A percentile compares a stretch with the other conserved stretches of the same genome.
Evolutionary conservation across 2,113 vertebrate species (phyloP).

Genomic region (Sialia sialis): DNA sequence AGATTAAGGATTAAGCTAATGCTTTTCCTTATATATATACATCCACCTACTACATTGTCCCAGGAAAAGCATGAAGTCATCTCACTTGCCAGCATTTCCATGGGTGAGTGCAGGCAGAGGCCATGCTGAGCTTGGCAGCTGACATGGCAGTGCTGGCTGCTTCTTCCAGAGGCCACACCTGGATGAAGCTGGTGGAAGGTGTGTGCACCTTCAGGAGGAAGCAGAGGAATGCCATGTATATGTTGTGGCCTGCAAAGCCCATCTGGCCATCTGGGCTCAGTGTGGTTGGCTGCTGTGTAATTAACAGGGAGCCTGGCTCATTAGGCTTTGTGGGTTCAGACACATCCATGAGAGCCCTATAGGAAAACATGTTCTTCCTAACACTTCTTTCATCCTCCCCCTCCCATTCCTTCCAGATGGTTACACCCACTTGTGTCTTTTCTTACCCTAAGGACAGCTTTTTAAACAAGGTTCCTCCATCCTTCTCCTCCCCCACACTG

Average conservation of each 20-base stretch:
- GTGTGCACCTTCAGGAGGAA: not conserved
- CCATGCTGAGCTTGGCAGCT: not conserved
- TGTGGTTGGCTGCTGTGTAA: not conserved
- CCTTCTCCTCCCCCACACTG: not conserved
- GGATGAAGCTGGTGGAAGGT: not conserved
- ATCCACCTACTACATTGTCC: not conserved
- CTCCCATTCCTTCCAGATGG: constrained; percentile 61
- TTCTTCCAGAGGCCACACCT: not conserved
- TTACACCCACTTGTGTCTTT: constrained; percentile 63
- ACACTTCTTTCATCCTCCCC: constrained; percentile 44
- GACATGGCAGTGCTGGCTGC: not conserved
- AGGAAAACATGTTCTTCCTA: constrained; percentile 57
- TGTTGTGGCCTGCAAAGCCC: not conserved
- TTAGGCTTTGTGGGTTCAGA: constrained; percentile 14
- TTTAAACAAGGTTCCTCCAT: constrained; percentile 31
- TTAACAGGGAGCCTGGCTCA: constrained; percentile 5
- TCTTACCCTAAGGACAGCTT: constrained; percentile 62
- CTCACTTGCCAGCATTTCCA: not conserved
- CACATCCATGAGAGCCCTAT: constrained; percentile 9
- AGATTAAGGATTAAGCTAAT: not conserved
- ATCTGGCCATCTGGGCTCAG: not conserved
- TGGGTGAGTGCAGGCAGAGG: not conserved
- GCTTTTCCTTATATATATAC: not conserved
- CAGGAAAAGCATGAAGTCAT: not conserved
- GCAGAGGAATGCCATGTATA: not conserved